phyloP scores from a whole-genome alignment of 1,140 invertebrate species.

The Pemphigus obesinymphae region DNA sequence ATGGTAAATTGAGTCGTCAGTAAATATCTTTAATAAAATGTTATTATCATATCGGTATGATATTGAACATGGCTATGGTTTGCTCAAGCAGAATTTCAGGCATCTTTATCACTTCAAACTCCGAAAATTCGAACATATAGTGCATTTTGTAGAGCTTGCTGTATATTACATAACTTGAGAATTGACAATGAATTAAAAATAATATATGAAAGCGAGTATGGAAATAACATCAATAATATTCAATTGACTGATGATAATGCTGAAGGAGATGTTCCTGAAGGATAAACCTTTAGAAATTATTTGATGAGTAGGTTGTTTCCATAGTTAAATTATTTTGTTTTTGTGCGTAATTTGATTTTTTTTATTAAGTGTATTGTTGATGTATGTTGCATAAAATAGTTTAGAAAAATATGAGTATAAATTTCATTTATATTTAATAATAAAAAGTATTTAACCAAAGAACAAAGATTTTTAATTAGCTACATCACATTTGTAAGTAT shows the following conservation, averaged over 20 bases:
- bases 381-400: too few species aligned
- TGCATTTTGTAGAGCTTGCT: conserved; percentile 23
- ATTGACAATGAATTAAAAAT: conserved; percentile 2
- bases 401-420: too few species aligned
- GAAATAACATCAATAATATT: background rate
- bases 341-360: too few species aligned
- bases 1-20: conserved; percentile 5
- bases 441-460: too few species aligned
- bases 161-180: conserved; percentile 16
- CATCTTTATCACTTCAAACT: conserved; percentile 20
- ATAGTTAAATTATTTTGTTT: too few species aligned
- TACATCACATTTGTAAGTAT: too few species aligned
- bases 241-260: background rate
- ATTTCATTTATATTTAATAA: too few species aligned
- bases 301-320: background rate
- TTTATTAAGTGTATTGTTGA: too few species aligned
- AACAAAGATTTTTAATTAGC: too few species aligned
- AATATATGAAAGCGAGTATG: background rate
- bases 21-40: conserved; percentile 9
- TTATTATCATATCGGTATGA: background rate
- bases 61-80: conserved; percentile 27
- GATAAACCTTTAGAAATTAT: conserved; percentile 7
- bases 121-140: background rate
- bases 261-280: background rate
- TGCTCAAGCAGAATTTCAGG: conserved; percentile 11